Evolutionary conservation across 2,113 vertebrate species (phyloP).

Genomic region (Laterallus jamaicensis): DNA sequence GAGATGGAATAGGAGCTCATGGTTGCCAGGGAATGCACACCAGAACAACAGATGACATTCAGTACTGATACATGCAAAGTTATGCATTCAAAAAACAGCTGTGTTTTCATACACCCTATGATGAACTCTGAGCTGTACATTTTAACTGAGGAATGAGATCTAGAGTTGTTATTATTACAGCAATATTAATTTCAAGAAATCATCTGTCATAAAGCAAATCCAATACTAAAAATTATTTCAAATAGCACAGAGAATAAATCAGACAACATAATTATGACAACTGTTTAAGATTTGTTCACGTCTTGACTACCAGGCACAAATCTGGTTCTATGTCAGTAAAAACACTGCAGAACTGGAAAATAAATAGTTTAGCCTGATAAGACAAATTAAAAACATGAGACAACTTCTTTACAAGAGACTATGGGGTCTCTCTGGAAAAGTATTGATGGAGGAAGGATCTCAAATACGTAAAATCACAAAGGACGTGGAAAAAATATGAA

Average conservation of each 20-base stretch:
- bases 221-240: neutral
- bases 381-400: neutral
- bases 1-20: neutral
- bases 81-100: neutral
- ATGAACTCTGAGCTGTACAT: neutral
- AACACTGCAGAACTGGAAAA: neutral
- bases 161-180: neutral
- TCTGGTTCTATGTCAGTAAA: neutral
- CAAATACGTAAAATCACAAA: neutral
- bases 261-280: neutral
- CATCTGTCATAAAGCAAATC: neutral
- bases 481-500: neutral
- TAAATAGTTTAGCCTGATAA: neutral
- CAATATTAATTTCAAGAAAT: neutral
- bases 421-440: neutral
- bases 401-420: neutral
- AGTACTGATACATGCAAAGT: neutral
- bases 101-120: neutral
- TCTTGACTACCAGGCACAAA: neutral
- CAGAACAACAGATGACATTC: neutral
- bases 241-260: neutral
- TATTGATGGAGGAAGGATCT: neutral
- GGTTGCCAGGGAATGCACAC: neutral
- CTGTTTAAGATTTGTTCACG: neutral
- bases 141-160: neutral